These are phyloP conservation scores for Myodes glareolus DNA, from an alignment of 2,113 vertebrate species.

Conservation along the genomic window DNA sequence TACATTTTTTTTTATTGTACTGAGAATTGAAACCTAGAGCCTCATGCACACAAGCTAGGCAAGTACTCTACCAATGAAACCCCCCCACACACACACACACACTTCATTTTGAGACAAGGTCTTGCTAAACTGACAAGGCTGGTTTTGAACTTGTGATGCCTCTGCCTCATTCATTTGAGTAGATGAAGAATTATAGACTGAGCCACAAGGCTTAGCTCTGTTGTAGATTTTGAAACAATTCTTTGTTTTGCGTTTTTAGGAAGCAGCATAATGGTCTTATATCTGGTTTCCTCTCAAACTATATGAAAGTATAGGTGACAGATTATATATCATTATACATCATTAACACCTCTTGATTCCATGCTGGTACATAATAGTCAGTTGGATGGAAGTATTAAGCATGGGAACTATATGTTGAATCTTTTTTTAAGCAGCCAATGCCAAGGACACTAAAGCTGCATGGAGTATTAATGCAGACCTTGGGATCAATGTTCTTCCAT, in stretches of 20 bases:
- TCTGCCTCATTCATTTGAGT: background rate
- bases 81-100: no score
- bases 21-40: background rate
- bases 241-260: background rate
- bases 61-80: background rate
- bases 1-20: background rate
- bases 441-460: background rate
- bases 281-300: conserved; percentile 4
- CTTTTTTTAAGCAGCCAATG: background rate
- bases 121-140: background rate
- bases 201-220: background rate
- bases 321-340: background rate
- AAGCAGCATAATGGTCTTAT: background rate
- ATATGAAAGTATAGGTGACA: background rate
- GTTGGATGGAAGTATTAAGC: background rate
- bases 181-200: background rate
- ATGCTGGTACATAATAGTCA: background rate
- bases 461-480: background rate
- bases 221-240: conserved; percentile 1
- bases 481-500: background rate
- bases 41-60: background rate
- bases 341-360: conserved; percentile 15
- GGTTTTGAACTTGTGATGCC: background rate
- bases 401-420: background rate
- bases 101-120: background rate